These are phyloP conservation scores for Zeuzera pyrina DNA, from an alignment of 2,888 invertebrate genomes.

Conservation along the genomic window DNA sequence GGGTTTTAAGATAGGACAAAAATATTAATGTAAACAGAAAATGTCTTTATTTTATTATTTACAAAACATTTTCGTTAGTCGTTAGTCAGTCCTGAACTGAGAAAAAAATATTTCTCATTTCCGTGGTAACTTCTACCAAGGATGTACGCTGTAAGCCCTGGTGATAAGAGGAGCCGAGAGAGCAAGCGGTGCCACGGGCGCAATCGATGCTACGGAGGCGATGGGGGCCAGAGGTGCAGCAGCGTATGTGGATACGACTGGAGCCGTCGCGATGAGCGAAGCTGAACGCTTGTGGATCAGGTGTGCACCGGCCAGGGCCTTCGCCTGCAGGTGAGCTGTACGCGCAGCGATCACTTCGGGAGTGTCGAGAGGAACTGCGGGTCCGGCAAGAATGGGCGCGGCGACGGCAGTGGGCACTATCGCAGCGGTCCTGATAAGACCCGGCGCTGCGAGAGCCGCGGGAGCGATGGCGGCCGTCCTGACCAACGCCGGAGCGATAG, in stretches of 20 bases:
- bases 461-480: slow-evolving; percentile 12
- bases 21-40: too few species aligned
- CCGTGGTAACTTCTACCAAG: slow-evolving; percentile 44
- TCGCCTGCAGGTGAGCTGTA: slow-evolving; percentile 51
- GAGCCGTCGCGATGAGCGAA: slow-evolving; percentile 12
- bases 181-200: slow-evolving; percentile 33
- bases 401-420: slow-evolving; percentile 21
- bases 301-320: slow-evolving; percentile 45
- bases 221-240: slow-evolving; percentile 30
- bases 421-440: slow-evolving; percentile 5
- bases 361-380: slow-evolving; percentile 46
- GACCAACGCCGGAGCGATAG: slow-evolving; percentile 22
- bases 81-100: slow-evolving; percentile 42
- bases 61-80: slow-evolving; percentile 28
- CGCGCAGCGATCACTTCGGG: slow-evolving; percentile 56
- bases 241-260: not conserved
- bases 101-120: slow-evolving; percentile 30
- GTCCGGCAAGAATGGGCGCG: slow-evolving; percentile 15
- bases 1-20: too few species aligned
- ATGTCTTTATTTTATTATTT: slow-evolving; percentile 27
- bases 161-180: slow-evolving; percentile 34
- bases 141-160: slow-evolving; percentile 46
- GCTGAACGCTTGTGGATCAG: slow-evolving; percentile 55
- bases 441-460: slow-evolving; percentile 7
- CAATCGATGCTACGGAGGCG: slow-evolving; percentile 31